Evolutionary conservation across 2,797 vertebrate species (phyloP).

Genomic region (Sciurus vulgaris): DNA sequence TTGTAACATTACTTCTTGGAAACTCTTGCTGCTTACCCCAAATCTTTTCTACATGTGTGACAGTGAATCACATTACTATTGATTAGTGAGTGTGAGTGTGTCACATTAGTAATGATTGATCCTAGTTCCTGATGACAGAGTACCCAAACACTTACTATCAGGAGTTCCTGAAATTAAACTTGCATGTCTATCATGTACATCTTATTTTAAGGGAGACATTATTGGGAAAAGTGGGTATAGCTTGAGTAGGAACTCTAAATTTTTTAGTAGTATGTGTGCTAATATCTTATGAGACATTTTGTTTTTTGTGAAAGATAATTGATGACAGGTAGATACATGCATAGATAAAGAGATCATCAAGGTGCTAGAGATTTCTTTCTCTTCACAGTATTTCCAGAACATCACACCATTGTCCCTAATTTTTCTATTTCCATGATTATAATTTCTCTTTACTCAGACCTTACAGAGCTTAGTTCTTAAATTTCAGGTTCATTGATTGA

Average conservation of each 20-base stretch:
- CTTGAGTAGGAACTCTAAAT: no score
- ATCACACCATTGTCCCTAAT: background rate
- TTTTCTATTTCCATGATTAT: background rate
- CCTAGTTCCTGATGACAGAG: background rate
- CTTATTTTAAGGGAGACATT: background rate
- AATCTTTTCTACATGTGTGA: background rate
- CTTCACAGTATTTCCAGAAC: background rate
- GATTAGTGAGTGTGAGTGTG: background rate
- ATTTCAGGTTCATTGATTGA: background rate
- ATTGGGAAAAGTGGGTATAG: background rate
- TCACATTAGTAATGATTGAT: background rate
- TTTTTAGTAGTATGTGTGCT: background rate
- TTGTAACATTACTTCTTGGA: background rate
- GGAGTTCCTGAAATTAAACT: background rate
- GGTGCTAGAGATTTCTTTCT: background rate
- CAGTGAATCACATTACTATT: background rate
- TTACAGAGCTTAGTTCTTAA: background rate
- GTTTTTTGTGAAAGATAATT: background rate
- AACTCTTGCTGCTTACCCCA: background rate
- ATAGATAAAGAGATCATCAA: background rate
- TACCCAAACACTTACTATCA: background rate
- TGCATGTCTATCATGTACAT: background rate
- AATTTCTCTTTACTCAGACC: no score
- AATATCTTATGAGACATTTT: background rate
- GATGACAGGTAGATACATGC: background rate